Percentiles rank a stretch among this genome's conserved stretches.
Evolutionary conservation across 2,888 invertebrate genomes (phyloP).

Genomic region (Patella ulyssiponensis): DNA sequence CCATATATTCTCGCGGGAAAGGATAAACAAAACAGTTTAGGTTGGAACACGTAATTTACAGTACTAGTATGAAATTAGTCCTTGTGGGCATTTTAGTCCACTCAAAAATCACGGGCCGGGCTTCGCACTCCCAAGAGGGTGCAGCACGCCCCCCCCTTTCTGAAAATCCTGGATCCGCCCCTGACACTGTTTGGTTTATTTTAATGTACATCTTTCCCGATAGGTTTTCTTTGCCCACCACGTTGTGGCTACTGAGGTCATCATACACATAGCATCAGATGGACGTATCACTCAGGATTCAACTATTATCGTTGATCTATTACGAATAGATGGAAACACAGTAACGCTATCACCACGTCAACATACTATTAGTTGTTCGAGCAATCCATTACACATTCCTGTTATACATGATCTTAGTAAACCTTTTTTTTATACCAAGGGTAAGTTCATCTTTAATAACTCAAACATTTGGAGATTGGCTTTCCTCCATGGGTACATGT

Average conservation of each 20-base stretch:
- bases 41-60: too few species aligned
- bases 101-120: too few species aligned
- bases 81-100: too few species aligned
- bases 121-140: too few species aligned
- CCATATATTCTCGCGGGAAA: too few species aligned
- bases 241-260: conserved; percentile 56
- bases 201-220: conserved; percentile 13
- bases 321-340: conserved; percentile 40
- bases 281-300: conserved; percentile 44
- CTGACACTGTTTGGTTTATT: neutral
- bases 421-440: conserved; percentile 58
- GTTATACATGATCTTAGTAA: conserved; percentile 57
- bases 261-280: conserved; percentile 60
- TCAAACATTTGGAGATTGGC: too few species aligned
- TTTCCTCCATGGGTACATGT: too few species aligned
- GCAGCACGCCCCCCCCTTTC: too few species aligned
- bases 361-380: conserved; percentile 47
- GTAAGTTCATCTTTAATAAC: conserved; percentile 30
- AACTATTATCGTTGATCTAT: conserved; percentile 44
- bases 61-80: too few species aligned
- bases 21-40: too few species aligned
- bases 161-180: too few species aligned
- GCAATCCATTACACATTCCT: conserved; percentile 49
- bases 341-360: conserved; percentile 33
- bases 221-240: conserved; percentile 54